Conservation (phyloP, 2,888 invertebrate genomes). For the Ceraclea dissimilis region DNA sequence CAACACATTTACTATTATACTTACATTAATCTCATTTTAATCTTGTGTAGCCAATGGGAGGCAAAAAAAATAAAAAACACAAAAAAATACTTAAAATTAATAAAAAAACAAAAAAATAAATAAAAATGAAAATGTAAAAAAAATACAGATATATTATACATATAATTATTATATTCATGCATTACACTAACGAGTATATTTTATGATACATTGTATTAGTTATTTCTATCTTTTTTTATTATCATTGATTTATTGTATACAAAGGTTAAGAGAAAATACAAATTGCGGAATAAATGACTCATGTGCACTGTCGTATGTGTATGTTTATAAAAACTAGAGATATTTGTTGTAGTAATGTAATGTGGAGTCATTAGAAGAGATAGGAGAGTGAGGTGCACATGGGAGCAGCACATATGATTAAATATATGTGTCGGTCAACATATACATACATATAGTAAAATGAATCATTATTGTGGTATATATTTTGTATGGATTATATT, state of each 20-base stretch:
- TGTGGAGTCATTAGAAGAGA: too few relatives aligned
- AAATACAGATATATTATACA: slow-evolving; percentile 5
- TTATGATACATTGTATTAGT: background rate
- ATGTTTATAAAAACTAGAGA: too few relatives aligned
- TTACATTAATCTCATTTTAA: background rate
- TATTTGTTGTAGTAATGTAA: too few relatives aligned
- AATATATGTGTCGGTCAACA: background rate
- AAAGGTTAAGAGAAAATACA: too few relatives aligned
- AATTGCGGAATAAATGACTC: too few relatives aligned
- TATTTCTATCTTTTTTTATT: background rate
- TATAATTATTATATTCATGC: slow-evolving; percentile 6
- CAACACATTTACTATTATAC: background rate
- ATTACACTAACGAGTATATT: slow-evolving; percentile 7
- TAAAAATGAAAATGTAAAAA: slow-evolving; percentile 13
- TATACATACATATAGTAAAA: background rate
- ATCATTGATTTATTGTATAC: background rate
- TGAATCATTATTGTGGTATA: background rate
- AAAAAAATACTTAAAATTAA: slow-evolving; percentile 25
- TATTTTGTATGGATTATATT: background rate
- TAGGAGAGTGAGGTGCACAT: too few relatives aligned
- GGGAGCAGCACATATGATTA: too few relatives aligned
- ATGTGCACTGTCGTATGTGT: too few relatives aligned
- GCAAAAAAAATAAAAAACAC: slow-evolving; percentile 25
- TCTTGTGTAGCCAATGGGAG: background rate
- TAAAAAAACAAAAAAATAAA: slow-evolving; percentile 26